Base-by-base conservation (phyloP, 2,888 invertebrate genomes). In the Pandemis corylana region DNA sequence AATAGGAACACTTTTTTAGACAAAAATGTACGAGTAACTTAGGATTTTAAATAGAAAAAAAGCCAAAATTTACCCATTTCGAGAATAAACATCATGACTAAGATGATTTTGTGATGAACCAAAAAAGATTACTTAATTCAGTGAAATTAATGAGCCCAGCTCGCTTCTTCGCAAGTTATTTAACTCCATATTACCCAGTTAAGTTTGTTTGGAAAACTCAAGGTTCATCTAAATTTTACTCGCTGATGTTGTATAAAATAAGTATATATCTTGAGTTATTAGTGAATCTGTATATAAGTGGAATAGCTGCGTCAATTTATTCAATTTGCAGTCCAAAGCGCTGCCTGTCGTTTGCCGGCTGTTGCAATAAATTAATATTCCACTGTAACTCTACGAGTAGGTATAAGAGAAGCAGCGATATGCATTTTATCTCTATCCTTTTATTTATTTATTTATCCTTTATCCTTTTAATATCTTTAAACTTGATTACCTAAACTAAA, bases 121-220 rank as follows among this genome's bases (percentile, higher is more conserved):
- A 68, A 73, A 59, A 68, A 56, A 44, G 56, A 36, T 36, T 36
- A 36, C 28, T 56, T 56, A 56, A 64, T 64, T 10, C 53, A 15
- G 36, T 68, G 68, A 36, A 73, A 63, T 73, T 68, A 36, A 63
- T 56, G 42, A 63, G 6, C 42, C n/a, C 44, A 62, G 41, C 36
- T 13, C 68, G 72, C 53, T 51, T 10, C 53, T 62, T 63, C 44
- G 53, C 63, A 44, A 62, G 56, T 67, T 36, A 67, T 51, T 63
- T 67, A 46, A 75, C 66, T 68, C 20, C 42, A 44, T 75, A 67
- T 66, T 66, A 67, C 63, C 56, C 36, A 67, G 67, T 53, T 62
- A 62, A 70, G 51, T 75, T 75, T 56, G 53, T 61, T 36, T 36
- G 42, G 67, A 67, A 66, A 66, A 46, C 15, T 56, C 28, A 28